Percentiles rank a stretch among this genome's conserved stretches.
Conservation (phyloP, 2,888 invertebrate genomes). For the Eugnorisma glareosa region DNA sequence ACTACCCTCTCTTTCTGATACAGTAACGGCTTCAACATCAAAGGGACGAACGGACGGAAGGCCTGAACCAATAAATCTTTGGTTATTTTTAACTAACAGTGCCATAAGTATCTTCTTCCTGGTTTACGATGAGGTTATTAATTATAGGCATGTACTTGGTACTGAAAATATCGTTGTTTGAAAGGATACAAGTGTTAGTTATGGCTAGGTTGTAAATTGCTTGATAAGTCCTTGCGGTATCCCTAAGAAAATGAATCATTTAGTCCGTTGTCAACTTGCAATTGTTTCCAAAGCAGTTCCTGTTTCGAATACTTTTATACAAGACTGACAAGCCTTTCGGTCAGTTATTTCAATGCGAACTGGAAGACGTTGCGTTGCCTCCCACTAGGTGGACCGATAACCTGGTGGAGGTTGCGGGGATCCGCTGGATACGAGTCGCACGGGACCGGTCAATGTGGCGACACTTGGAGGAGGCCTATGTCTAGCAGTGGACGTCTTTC, state of each 20-base stretch:
- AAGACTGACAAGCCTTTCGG: not conserved
- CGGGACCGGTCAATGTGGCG: too few relatives aligned
- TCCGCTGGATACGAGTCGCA: too few relatives aligned
- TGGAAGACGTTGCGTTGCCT: too few relatives aligned
- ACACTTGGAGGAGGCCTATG: too few relatives aligned
- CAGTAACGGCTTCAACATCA: constrained; percentile 60
- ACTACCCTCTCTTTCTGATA: constrained; percentile 27
- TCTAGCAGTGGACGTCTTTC: too few relatives aligned
- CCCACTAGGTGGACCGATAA: too few relatives aligned
- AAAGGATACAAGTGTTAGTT: not conserved
- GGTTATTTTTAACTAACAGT: constrained; percentile 64
- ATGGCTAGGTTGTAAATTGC: not conserved
- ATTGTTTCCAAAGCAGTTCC: not conserved
- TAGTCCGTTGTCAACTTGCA: not conserved
- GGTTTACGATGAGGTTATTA: constrained; percentile 52
- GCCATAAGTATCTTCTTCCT: constrained; percentile 69
- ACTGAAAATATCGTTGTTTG: constrained; percentile 19
- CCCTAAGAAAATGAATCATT: not conserved
- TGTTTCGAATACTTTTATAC: not conserved
- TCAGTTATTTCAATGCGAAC: too few relatives aligned
- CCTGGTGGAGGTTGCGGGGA: too few relatives aligned
- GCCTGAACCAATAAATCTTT: constrained; percentile 66
- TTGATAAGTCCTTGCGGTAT: not conserved
- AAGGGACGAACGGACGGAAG: constrained; percentile 67
- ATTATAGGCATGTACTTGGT: constrained; percentile 50